Conservation (phyloP, 1,140 invertebrate genomes). For the Bombus breviceps region DNA sequence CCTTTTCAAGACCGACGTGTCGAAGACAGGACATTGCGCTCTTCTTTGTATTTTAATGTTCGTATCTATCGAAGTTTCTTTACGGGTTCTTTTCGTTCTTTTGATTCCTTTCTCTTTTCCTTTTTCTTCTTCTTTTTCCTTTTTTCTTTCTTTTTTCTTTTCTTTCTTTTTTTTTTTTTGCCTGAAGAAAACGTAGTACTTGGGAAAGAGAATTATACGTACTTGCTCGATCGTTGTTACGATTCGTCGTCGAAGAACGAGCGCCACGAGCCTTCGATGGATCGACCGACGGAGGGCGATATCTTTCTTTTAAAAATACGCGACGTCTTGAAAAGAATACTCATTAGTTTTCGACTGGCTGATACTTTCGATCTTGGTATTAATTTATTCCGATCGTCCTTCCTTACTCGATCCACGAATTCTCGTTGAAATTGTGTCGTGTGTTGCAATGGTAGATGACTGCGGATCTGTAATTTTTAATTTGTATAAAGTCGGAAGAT, state of each 20-base stretch:
- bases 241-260: conserved; percentile 40
- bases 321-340: neutral
- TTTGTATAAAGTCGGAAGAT: conserved; percentile 77
- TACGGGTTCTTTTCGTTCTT: conserved; percentile 34
- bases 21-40: neutral
- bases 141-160: neutral
- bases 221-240: conserved; percentile 37
- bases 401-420: conserved; percentile 62
- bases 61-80: conserved; percentile 15
- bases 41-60: too few relatives aligned
- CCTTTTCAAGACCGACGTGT: conserved; percentile 15
- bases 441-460: conserved; percentile 40
- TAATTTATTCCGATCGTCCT: conserved; percentile 37
- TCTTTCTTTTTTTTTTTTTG: accelerated
- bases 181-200: neutral
- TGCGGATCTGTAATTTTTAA: conserved; percentile 43
- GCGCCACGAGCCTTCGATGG: conserved; percentile 59
- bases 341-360: conserved; percentile 19
- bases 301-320: neutral
- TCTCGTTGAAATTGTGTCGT: conserved; percentile 42
- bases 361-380: neutral
- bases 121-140: too few relatives aligned
- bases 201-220: neutral
- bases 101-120: neutral
- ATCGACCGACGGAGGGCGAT: conserved; percentile 57